phyloP scores from a whole-genome alignment of 2,888 invertebrate genomes.

The Leucoma salicis region DNA sequence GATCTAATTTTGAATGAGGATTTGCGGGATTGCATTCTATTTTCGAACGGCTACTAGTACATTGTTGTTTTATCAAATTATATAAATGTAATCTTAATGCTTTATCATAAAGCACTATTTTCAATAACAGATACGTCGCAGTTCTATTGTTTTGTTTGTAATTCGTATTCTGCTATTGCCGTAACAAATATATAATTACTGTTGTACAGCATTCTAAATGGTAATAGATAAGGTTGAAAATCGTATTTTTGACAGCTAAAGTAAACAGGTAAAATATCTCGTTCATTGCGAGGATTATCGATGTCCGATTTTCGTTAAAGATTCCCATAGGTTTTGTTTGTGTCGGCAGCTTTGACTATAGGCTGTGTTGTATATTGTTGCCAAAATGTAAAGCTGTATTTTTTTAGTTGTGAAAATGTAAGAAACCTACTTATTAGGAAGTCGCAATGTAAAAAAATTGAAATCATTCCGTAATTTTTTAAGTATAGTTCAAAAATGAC shows the following conservation, averaged over 20 bases:
- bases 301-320: conserved; percentile 47
- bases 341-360: conserved; percentile 35
- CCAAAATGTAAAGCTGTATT: conserved; percentile 22
- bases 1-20: conserved; percentile 71
- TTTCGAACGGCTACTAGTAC: conserved; percentile 30
- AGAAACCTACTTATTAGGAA: too few species aligned
- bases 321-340: conserved; percentile 49
- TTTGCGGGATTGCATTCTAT: conserved; percentile 54
- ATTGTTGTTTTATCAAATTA: conserved; percentile 23
- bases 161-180: conserved; percentile 26
- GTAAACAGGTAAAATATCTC: conserved; percentile 17
- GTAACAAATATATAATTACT: conserved; percentile 15
- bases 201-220: background rate
- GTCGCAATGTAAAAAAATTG: too few species aligned
- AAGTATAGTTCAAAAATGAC: too few species aligned
- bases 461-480: too few species aligned
- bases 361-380: conserved; percentile 33
- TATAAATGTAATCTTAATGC: background rate
- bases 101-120: background rate
- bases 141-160: conserved; percentile 18
- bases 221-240: conserved; percentile 7
- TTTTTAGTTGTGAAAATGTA: too few species aligned
- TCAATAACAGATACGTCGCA: background rate
- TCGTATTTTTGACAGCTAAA: background rate
- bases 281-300: conserved; percentile 50